Evolutionary conservation across 92 coral and sea anemone genomes (phyloP).

Genomic region (Palythoa grandiflora): DNA sequence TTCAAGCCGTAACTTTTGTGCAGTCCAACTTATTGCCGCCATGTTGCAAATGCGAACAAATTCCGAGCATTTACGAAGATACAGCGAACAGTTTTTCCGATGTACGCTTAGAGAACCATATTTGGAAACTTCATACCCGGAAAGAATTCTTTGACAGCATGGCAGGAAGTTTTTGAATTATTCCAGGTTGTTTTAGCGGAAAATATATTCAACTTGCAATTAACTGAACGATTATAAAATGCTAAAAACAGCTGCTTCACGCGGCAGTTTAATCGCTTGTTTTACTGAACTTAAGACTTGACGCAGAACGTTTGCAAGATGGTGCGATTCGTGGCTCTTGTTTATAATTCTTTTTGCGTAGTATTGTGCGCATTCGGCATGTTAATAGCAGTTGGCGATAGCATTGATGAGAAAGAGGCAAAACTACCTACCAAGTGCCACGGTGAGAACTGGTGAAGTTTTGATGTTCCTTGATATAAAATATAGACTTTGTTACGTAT

Average conservation of each 20-base stretch:
- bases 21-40: constrained; percentile 39
- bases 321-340: constrained; percentile 30
- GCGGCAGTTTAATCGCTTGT: not conserved
- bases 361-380: constrained; percentile 51
- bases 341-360: not conserved
- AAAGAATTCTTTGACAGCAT: not conserved
- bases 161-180: too few species aligned
- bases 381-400: constrained; percentile 23
- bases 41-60: not conserved
- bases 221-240: not conserved
- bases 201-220: constrained; percentile 23
- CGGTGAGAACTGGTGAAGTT: constrained; percentile 57
- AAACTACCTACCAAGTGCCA: constrained; percentile 92
- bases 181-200: not conserved
- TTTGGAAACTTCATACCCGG: not conserved
- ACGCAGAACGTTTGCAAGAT: not conserved
- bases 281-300: not conserved
- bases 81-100: constrained; percentile 2
- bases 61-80: not conserved
- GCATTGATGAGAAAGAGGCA: constrained; percentile 73
- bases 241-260: constrained; percentile 30
- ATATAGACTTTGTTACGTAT: not conserved
- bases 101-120: not conserved
- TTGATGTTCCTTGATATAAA: not conserved
- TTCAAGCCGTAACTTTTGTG: constrained; percentile 32